Base-by-base conservation (phyloP, 2,797 vertebrate species). In the Helicolenus hilgendorfi region DNA sequence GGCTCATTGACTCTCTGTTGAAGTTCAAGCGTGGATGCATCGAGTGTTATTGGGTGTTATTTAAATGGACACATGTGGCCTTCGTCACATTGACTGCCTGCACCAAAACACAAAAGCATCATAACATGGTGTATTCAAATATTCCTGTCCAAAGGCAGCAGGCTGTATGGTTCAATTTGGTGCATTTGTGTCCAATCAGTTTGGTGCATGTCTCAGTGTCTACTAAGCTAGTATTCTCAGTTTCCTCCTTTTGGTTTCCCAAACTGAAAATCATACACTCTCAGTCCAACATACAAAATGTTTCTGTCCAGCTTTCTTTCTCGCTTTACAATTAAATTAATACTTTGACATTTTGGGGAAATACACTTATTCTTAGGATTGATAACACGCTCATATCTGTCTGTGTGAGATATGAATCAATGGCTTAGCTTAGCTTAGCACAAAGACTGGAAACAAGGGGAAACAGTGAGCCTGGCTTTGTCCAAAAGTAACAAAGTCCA, bases 1-100 rank as follows among this genome's bases (percentile, higher is more conserved):
- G 59, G 84, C 79, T 89, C 76, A 88, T 87, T 93, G 72, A 91
- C 72, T 92, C 55, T 55, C 53, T 41, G 76, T 75, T 58, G 70
- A 74, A 73, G 31, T 62, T 80, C 77, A 33, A 76, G n/a, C 38
- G 71, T 71, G 65, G 64, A 62, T 73, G 56, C 38, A 41, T 14
- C 58, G 26, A 27, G 7, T 63, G 49, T 71, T 78, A 68, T 80
- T 88, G 45, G 64, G 15, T 71, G 38, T 27, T 22, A 45, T 73
- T 89, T 83, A 58, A 77, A 92, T 71, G 63, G 56, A 31, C 81
- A 82, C 63, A 81, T 74, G 76, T 77, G 81, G 64, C 13, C 58
- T 13, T 71, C 5, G n/a, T 6, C 7, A 56, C 9, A 26, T 2
- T 68, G 31, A 45, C 11, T 41, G 3, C 41, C 14, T 78, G 59